phyloP scores from a whole-genome alignment of 1,140 invertebrate species.

The Akabosia matsudoensis region DNA sequence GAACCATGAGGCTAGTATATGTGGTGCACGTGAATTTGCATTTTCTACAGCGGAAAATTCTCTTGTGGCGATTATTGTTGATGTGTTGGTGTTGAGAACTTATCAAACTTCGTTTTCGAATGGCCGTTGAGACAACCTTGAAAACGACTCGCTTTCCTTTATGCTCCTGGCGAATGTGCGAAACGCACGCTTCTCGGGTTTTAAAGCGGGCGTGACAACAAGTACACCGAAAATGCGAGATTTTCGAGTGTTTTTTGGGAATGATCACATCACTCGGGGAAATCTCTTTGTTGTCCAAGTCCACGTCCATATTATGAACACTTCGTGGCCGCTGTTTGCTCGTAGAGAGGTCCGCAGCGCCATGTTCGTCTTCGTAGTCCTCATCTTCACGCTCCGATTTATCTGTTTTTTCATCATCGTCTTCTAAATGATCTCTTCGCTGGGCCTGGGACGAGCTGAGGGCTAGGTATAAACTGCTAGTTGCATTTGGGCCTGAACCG shows the following conservation, averaged over 20 bases:
- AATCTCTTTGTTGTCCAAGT: conserved; percentile 21
- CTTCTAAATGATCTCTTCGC: neutral
- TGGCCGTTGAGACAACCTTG: conserved; percentile 29
- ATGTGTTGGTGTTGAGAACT: neutral
- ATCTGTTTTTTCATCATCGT: conserved; percentile 26
- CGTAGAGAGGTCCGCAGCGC: conserved; percentile 15
- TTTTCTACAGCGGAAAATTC: conserved; percentile 48
- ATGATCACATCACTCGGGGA: conserved; percentile 31
- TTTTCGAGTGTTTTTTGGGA: conserved; percentile 39
- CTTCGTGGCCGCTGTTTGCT: neutral
- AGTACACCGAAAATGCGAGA: conserved; percentile 53
- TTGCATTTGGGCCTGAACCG: conserved; percentile 12
- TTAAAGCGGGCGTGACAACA: conserved; percentile 55
- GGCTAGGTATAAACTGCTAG: conserved; percentile 37
- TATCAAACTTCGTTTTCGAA: neutral
- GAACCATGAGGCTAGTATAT: conserved; percentile 39
- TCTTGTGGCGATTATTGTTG: conserved; percentile 8
- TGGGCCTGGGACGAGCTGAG: conserved; percentile 22
- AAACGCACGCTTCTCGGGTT: conserved; percentile 50
- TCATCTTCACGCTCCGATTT: conserved; percentile 27
- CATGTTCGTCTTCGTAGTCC: conserved; percentile 32
- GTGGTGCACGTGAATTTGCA: conserved; percentile 39
- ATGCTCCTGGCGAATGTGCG: conserved; percentile 53
- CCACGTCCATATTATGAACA: neutral
- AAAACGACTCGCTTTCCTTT: conserved; percentile 30